Conservation (phyloP, 2,113 vertebrate species). For the Apodemus sylvaticus region DNA sequence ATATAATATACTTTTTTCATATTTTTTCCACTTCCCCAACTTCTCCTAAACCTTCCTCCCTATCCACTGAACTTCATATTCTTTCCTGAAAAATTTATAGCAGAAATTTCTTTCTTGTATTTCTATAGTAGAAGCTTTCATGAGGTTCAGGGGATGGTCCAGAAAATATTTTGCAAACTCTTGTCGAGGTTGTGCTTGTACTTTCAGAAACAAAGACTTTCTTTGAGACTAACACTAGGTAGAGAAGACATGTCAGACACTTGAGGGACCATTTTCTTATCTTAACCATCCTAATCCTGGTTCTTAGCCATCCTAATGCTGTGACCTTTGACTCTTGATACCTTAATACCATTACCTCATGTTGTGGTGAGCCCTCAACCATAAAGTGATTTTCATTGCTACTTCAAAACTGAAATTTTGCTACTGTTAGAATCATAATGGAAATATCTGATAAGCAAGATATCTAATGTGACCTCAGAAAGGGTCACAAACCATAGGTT, state of each 20-base stretch:
- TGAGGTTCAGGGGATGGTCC: background rate
- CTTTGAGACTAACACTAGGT: constrained; percentile 7
- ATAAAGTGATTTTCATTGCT: background rate
- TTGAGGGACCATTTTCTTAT: background rate
- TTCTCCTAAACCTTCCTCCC: background rate
- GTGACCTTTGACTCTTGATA: background rate
- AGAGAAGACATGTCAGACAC: background rate
- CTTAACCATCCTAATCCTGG: background rate
- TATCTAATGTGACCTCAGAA: background rate
- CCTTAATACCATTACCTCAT: background rate
- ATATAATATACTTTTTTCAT: background rate
- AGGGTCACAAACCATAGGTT: background rate
- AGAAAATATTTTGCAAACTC: background rate
- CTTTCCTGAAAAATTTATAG: background rate
- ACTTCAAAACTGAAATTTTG: background rate
- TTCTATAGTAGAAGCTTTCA: background rate
- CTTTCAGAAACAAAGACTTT: constrained; percentile 13
- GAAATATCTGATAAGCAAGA: background rate
- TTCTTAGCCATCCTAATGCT: background rate
- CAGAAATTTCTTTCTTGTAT: background rate
- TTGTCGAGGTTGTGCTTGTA: background rate
- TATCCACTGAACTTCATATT: background rate
- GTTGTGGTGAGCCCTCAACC: background rate
- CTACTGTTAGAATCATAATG: background rate
- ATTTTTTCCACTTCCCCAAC: background rate